phyloP scores from a whole-genome alignment of 2,797 vertebrate species.

The Glossophaga mutica region DNA sequence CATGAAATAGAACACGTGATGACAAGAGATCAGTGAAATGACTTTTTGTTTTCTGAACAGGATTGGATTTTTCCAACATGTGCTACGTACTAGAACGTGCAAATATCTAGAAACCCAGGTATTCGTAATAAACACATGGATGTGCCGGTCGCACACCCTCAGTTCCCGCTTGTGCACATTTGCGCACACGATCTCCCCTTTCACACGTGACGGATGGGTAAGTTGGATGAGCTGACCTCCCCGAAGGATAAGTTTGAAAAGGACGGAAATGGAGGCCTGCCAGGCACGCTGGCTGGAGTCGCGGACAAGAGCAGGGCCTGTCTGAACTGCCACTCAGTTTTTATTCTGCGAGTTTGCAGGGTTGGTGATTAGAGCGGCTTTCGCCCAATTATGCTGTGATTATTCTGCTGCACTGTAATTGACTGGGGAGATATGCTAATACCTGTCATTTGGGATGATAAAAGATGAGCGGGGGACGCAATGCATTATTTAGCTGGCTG shows the following conservation, averaged over 20 bases:
- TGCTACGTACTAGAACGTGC: not conserved
- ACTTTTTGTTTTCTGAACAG: not conserved
- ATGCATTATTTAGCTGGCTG: slow-evolving; percentile 99
- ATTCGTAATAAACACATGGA: slow-evolving; percentile 11
- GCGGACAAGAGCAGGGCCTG: slow-evolving; percentile 87
- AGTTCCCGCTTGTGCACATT: not conserved
- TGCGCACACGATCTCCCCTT: not conserved
- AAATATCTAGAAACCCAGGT: not conserved
- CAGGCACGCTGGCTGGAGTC: slow-evolving; percentile 83
- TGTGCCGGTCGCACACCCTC: too few species aligned
- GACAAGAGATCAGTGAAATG: not conserved
- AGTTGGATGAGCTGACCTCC: slow-evolving; percentile 78
- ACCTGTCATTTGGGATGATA: slow-evolving; percentile 99
- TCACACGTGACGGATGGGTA: not conserved
- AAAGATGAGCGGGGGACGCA: slow-evolving; percentile 96
- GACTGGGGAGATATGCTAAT: slow-evolving; percentile 99
- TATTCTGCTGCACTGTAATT: slow-evolving; percentile 98
- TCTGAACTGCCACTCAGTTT: slow-evolving; percentile 91
- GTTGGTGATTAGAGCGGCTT: slow-evolving; percentile 98
- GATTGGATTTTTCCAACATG: not conserved
- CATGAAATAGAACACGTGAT: not conserved
- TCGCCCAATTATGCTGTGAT: slow-evolving; percentile 99
- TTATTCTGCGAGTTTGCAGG: slow-evolving; percentile 90
- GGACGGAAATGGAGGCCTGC: slow-evolving; percentile 81
- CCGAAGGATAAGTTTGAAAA: slow-evolving; percentile 73